phyloP scores from a whole-genome alignment of 2,113 vertebrate species.

The Brachionichthys hirsutus region DNA sequence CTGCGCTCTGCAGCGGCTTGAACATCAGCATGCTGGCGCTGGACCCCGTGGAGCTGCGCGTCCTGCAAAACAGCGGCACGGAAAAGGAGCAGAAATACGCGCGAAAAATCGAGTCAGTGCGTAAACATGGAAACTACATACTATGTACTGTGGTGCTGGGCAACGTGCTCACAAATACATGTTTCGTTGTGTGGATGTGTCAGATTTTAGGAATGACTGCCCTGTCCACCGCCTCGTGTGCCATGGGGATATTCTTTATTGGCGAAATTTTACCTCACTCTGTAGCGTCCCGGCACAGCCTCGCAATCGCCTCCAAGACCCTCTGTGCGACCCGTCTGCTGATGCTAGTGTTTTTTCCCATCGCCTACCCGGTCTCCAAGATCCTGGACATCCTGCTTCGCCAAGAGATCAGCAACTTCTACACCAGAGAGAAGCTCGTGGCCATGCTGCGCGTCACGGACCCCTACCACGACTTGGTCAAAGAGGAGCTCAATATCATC shows the following conservation, averaged over 20 bases:
- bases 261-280: slow-evolving; percentile 94
- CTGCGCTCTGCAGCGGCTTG: slow-evolving; percentile 89
- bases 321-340: slow-evolving; percentile 90
- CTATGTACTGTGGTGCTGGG: slow-evolving; percentile 91
- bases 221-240: slow-evolving; percentile 87
- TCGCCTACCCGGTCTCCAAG: slow-evolving; percentile 95
- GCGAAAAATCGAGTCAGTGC: slow-evolving; percentile 88
- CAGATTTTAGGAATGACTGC: slow-evolving; percentile 86
- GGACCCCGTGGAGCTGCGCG: slow-evolving; percentile 92
- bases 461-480: slow-evolving; percentile 91
- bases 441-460: slow-evolving; percentile 91
- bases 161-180: slow-evolving; percentile 89
- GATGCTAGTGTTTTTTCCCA: slow-evolving; percentile 90
- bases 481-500: slow-evolving; percentile 94
- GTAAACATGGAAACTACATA: slow-evolving; percentile 89
- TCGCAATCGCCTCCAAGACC: slow-evolving; percentile 91
- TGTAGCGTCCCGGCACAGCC: slow-evolving; percentile 90
- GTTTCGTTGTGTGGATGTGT: slow-evolving; percentile 90
- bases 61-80: slow-evolving; percentile 93
- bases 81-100: slow-evolving; percentile 88
- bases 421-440: slow-evolving; percentile 90
- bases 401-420: slow-evolving; percentile 94
- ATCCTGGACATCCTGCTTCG: slow-evolving; percentile 90
- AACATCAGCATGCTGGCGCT: slow-evolving; percentile 89
- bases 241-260: slow-evolving; percentile 88